phyloP scores from a whole-genome alignment of 2,888 invertebrate species.

The Melitaea athalia region DNA sequence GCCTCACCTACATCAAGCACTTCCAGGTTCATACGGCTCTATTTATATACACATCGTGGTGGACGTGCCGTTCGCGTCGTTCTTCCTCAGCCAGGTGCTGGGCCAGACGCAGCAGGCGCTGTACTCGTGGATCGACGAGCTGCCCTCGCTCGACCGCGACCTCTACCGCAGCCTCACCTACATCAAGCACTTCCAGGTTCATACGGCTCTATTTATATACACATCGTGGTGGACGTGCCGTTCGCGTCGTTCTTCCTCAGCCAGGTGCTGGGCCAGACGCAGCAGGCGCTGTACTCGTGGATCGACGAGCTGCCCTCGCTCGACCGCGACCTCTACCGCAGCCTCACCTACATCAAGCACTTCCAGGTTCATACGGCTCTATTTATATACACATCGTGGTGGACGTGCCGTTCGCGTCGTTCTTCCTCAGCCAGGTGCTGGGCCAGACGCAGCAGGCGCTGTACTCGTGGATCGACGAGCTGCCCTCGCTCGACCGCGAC shows the following conservation, averaged over 20 bases:
- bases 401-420: slow-evolving; percentile 99
- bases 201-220: too few species aligned
- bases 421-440: slow-evolving; percentile 97
- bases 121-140: slow-evolving; percentile 98
- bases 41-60: too few species aligned
- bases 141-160: slow-evolving; percentile 97
- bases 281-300: slow-evolving; percentile 96
- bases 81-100: slow-evolving; percentile 97
- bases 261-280: slow-evolving; percentile 96
- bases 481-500: slow-evolving; percentile 97
- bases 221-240: slow-evolving; percentile 98
- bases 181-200: slow-evolving; percentile 93
- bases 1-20: slow-evolving; percentile 97
- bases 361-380: slow-evolving; percentile 84
- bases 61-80: slow-evolving; percentile 99
- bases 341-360: slow-evolving; percentile 97
- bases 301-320: slow-evolving; percentile 98
- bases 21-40: slow-evolving; percentile 84
- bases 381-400: too few species aligned
- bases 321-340: slow-evolving; percentile 97
- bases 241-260: slow-evolving; percentile 99
- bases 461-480: slow-evolving; percentile 98
- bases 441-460: slow-evolving; percentile 96
- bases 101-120: slow-evolving; percentile 96
- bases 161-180: slow-evolving; percentile 97